Evolutionary conservation across 2,888 invertebrate species (phyloP).

Genomic region (Cryptocephalus primarius): DNA sequence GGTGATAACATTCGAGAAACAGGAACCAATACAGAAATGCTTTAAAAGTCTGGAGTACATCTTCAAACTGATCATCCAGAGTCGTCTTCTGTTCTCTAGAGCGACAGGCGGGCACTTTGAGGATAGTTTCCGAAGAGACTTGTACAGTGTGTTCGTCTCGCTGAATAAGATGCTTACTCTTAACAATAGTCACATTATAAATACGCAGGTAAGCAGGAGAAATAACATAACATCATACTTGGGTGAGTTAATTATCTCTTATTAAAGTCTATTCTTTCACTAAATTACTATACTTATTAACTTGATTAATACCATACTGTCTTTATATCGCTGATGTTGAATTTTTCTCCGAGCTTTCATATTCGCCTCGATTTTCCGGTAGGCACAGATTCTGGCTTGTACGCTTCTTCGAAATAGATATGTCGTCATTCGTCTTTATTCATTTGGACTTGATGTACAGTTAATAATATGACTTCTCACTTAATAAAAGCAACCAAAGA

Average conservation of each 20-base stretch:
- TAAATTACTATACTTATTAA: too few relatives aligned
- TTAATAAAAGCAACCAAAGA: too few relatives aligned
- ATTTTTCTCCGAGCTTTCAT: too few relatives aligned
- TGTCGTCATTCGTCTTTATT: too few relatives aligned
- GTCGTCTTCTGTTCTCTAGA: slow-evolving; percentile 68
- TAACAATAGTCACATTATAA: slow-evolving; percentile 61
- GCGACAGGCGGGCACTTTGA: slow-evolving; percentile 84
- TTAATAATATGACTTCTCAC: too few relatives aligned
- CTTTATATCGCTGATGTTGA: too few relatives aligned
- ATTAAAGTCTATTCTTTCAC: not conserved
- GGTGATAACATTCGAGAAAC: slow-evolving; percentile 75
- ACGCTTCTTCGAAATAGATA: too few relatives aligned
- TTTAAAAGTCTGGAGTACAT: slow-evolving; percentile 85
- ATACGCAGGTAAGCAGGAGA: slow-evolving; percentile 51
- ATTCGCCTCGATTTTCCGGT: too few relatives aligned
- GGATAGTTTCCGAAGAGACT: slow-evolving; percentile 73
- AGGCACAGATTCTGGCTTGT: too few relatives aligned
- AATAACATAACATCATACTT: not conserved
- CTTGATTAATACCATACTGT: too few relatives aligned
- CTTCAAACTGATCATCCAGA: slow-evolving; percentile 86
- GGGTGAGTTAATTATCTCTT: not conserved
- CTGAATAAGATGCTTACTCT: slow-evolving; percentile 66
- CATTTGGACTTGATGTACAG: too few relatives aligned
- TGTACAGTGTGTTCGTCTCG: slow-evolving; percentile 69
- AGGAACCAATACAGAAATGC: slow-evolving; percentile 83